phyloP scores from a whole-genome alignment of 2,113 vertebrate genomes.

The Todiramphus chloris region DNA sequence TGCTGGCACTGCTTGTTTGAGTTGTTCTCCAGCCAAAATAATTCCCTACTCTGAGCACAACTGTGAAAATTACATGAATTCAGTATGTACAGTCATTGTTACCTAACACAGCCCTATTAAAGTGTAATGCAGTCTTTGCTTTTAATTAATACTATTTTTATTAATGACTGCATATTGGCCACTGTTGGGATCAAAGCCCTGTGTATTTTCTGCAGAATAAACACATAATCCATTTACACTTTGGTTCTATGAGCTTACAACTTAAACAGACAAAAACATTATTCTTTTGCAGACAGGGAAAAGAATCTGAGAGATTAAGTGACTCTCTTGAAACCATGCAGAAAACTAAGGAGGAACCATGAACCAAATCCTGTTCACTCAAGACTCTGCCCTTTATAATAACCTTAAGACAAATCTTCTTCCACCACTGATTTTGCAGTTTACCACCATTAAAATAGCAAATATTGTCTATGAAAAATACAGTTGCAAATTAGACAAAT shows the following conservation, averaged over 20 bases:
- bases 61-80: not conserved
- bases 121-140: not conserved
- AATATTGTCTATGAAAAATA: not conserved
- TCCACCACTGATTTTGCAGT: not conserved
- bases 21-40: conserved; percentile 25
- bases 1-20: not conserved
- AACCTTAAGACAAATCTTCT: not conserved
- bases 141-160: conserved; percentile 19
- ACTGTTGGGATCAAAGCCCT: not conserved
- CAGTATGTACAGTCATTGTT: not conserved
- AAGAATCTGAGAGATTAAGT: not conserved
- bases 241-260: not conserved
- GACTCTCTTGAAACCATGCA: not conserved
- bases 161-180: not conserved
- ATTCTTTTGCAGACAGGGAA: not conserved
- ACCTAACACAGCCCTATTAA: not conserved
- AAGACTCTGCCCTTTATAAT: not conserved
- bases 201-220: not conserved
- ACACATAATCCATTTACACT: not conserved
- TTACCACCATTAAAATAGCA: not conserved
- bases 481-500: not conserved
- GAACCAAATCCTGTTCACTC: not conserved
- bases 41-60: not conserved
- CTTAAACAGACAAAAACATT: not conserved
- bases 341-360: not conserved